Evolutionary conservation across 2,797 vertebrate species (phyloP).

Genomic region (Cryptoblepharus egeriae): DNA sequence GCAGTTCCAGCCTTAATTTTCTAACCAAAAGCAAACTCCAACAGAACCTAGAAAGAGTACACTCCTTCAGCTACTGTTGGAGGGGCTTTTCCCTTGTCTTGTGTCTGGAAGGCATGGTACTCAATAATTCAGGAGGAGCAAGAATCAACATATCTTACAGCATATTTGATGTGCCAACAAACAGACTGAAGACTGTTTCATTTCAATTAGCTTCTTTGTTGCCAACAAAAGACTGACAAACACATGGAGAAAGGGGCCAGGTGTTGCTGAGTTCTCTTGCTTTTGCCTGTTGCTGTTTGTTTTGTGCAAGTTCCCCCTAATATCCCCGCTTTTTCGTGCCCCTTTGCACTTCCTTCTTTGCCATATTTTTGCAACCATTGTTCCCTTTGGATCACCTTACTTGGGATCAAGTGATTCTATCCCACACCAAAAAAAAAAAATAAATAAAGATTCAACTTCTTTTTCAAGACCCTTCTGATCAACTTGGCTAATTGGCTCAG

Average conservation of each 20-base stretch:
- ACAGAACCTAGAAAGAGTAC: neutral
- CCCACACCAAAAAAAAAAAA: constrained; percentile 77
- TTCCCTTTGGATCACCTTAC: constrained; percentile 82
- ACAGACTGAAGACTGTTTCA: constrained; percentile 84
- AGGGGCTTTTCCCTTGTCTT: constrained; percentile 67
- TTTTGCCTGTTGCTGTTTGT: constrained; percentile 81
- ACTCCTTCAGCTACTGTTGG: neutral
- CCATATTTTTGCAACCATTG: constrained; percentile 70
- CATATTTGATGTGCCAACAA: constrained; percentile 91
- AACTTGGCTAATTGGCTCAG: constrained; percentile 95
- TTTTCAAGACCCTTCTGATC: constrained; percentile 86
- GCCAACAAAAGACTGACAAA: constrained; percentile 88
- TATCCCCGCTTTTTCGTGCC: constrained; percentile 45
- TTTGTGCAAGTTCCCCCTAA: constrained; percentile 58
- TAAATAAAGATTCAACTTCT: constrained; percentile 81
- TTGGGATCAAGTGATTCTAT: constrained; percentile 87
- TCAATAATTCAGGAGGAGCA: constrained; percentile 92
- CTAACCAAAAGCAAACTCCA: neutral
- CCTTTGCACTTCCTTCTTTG: constrained; percentile 40
- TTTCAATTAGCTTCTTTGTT: constrained; percentile 94
- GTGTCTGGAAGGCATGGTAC: constrained; percentile 74
- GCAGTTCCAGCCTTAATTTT: neutral
- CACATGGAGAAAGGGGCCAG: constrained; percentile 79
- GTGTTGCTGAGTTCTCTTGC: constrained; percentile 76
- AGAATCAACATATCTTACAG: constrained; percentile 89